These are phyloP conservation scores for Drepana arcuata DNA, from an alignment of 1,140 invertebrate species.

Conservation along the genomic window DNA sequence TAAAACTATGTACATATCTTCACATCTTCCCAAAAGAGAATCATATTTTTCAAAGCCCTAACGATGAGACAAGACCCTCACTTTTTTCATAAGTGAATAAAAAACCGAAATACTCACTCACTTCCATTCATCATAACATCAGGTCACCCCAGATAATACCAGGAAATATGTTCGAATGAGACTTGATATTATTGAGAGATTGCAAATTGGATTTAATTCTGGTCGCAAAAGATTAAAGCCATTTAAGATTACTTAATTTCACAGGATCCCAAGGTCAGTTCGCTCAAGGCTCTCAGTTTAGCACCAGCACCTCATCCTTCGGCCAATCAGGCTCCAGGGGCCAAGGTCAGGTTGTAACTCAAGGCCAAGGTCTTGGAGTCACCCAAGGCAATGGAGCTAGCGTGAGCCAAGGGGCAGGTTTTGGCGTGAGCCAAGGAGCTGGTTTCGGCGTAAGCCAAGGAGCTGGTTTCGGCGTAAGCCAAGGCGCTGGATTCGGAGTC, in stretches of 20 bases:
- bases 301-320: neutral
- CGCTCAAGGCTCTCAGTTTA: constrained; percentile 3
- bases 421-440: constrained; percentile 6
- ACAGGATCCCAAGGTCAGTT: neutral
- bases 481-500: constrained; percentile 5
- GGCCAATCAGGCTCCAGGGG: constrained; percentile 1
- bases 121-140: neutral
- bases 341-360: neutral
- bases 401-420: constrained; percentile 9
- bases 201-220: no score
- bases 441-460: neutral
- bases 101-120: no score
- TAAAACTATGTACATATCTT: neutral
- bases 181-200: no score
- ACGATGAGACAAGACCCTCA: no score
- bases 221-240: neutral
- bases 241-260: neutral
- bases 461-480: constrained; percentile 3
- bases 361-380: neutral
- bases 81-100: no score
- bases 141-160: neutral
- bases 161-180: neutral
- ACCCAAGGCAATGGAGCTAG: neutral
- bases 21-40: neutral
- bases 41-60: no score